Evolutionary conservation across 2,888 invertebrate species (phyloP).

Genomic region (Spilosoma lubricipeda): DNA sequence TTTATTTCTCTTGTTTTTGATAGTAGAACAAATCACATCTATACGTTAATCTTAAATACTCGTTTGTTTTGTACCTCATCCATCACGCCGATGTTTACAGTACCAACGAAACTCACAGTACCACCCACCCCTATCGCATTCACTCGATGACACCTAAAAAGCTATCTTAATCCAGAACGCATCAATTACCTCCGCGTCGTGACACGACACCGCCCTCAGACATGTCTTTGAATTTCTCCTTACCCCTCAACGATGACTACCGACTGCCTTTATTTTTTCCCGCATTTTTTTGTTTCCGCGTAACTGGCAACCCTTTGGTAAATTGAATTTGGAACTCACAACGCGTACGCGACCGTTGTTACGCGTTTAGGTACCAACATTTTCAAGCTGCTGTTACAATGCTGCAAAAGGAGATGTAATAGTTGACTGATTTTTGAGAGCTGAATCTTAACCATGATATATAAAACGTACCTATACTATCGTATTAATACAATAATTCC

Average conservation of each 20-base stretch:
- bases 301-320: conserved; percentile 81
- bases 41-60: conserved; percentile 16
- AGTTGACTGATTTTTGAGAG: too few relatives aligned
- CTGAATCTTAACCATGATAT: too few relatives aligned
- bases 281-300: conserved; percentile 73
- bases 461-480: too few relatives aligned
- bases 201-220: conserved; percentile 79
- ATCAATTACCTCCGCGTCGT: conserved; percentile 74
- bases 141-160: conserved; percentile 61
- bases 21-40: neutral
- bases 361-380: conserved; percentile 31
- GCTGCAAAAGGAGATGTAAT: too few relatives aligned
- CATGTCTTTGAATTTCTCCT: conserved; percentile 75
- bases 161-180: conserved; percentile 70
- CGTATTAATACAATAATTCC: too few relatives aligned
- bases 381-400: neutral
- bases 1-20: neutral
- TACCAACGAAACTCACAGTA: conserved; percentile 37
- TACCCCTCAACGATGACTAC: conserved; percentile 43
- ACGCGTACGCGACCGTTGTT: conserved; percentile 52
- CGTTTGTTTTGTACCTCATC: conserved; percentile 36
- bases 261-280: conserved; percentile 43
- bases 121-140: conserved; percentile 46
- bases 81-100: conserved; percentile 50
- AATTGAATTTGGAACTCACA: conserved; percentile 74